phyloP scores from a whole-genome alignment of 2,888 invertebrate genomes.

The Drosophila macrospina region DNA sequence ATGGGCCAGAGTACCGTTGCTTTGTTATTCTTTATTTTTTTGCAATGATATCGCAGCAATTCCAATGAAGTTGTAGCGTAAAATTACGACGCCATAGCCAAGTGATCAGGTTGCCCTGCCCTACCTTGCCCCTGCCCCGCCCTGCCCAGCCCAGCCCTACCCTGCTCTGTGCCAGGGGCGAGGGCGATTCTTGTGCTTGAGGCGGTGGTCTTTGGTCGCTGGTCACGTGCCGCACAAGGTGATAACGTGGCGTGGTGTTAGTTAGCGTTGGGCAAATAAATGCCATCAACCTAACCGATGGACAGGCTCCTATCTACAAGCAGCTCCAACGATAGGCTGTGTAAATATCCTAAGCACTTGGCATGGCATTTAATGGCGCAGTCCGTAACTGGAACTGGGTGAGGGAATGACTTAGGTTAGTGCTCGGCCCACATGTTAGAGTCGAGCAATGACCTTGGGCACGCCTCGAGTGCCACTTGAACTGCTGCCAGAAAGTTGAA shows the following conservation, averaged over 20 bases:
- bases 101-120: slow-evolving; percentile 43
- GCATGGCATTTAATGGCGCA: slow-evolving; percentile 42
- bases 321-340: slow-evolving; percentile 52
- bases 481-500: slow-evolving; percentile 69
- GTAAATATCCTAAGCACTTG: slow-evolving; percentile 40
- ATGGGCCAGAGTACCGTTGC: slow-evolving; percentile 26
- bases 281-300: slow-evolving; percentile 15
- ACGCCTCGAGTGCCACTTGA: slow-evolving; percentile 67
- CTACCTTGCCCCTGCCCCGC: not conserved
- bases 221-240: slow-evolving; percentile 64
- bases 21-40: slow-evolving; percentile 3
- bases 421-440: slow-evolving; percentile 28
- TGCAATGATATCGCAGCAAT: slow-evolving; percentile 26
- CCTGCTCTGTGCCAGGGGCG: not conserved
- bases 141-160: not conserved
- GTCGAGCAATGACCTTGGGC: slow-evolving; percentile 38
- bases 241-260: slow-evolving; percentile 33
- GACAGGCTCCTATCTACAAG: slow-evolving; percentile 40
- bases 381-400: slow-evolving; percentile 52
- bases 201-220: slow-evolving; percentile 15
- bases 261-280: slow-evolving; percentile 27
- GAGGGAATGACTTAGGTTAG: slow-evolving; percentile 61
- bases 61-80: slow-evolving; percentile 40
- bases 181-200: slow-evolving; percentile 24
- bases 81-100: slow-evolving; percentile 50